phyloP scores from a whole-genome alignment of 2,888 invertebrate genomes.

The Galerucella calmariensis region DNA sequence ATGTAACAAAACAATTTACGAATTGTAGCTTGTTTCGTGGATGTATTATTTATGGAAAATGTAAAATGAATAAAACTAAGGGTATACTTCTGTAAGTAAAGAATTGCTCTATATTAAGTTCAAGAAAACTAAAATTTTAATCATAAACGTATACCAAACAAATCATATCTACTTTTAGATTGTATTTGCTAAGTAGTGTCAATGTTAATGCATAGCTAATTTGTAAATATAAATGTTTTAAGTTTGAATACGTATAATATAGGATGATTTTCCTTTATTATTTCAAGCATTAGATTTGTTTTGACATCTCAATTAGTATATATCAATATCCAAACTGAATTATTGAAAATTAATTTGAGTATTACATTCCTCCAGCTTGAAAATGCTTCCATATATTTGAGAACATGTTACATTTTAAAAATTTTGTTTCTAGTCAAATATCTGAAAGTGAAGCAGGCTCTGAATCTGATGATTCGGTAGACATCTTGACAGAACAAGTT shows the following conservation, averaged over 20 bases:
- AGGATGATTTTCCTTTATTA: too few species aligned
- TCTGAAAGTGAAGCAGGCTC: not conserved
- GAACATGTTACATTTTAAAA: not conserved
- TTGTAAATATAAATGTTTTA: too few species aligned
- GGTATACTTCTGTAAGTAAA: not conserved
- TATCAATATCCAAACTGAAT: too few species aligned
- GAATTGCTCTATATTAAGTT: too few species aligned
- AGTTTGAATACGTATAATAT: too few species aligned
- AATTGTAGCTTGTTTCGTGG: not conserved
- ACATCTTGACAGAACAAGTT: not conserved
- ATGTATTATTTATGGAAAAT: not conserved
- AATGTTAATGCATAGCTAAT: not conserved
- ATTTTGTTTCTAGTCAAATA: not conserved
- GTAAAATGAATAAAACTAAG: not conserved
- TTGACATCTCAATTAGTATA: too few species aligned
- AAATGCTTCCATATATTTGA: too few species aligned
- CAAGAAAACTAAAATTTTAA: too few species aligned
- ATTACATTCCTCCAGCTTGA: too few species aligned
- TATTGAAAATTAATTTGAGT: too few species aligned
- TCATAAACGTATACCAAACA: too few species aligned
- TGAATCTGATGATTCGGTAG: constrained; percentile 9
- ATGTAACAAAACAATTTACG: constrained; percentile 5
- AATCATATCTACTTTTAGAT: not conserved
- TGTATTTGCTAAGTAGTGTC: not conserved
- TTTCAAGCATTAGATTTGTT: too few species aligned